Evolutionary conservation across 2,888 invertebrate genomes (phyloP).

Genomic region (Cryptus armator): DNA sequence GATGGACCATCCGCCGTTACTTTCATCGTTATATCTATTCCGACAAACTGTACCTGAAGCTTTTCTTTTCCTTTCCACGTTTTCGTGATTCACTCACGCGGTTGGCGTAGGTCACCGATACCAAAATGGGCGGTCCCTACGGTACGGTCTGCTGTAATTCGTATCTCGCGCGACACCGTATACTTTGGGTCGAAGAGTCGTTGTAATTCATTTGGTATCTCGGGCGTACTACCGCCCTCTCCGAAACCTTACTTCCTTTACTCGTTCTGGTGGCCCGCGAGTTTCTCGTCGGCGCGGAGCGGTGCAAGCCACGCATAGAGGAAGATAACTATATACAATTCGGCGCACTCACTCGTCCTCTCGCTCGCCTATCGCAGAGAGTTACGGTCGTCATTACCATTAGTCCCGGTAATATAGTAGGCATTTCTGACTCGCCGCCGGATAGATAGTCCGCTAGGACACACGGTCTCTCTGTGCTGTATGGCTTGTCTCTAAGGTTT

Average conservation of each 20-base stretch:
- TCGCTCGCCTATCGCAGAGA: conserved; percentile 76
- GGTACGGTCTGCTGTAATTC: conserved; percentile 32
- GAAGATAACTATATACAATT: neutral
- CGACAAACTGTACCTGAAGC: neutral
- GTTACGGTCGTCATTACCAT: conserved; percentile 82
- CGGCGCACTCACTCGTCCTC: conserved; percentile 34
- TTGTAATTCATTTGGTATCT: conserved; percentile 76
- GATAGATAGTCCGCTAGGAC: conserved; percentile 62
- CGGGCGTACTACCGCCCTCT: conserved; percentile 54
- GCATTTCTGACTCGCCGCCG: conserved; percentile 68
- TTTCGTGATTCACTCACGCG: conserved; percentile 41
- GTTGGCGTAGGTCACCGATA: conserved; percentile 41
- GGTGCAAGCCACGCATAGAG: conserved; percentile 29
- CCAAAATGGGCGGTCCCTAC: conserved; percentile 2
- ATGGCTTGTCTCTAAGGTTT: conserved; percentile 25
- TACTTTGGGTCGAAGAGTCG: conserved; percentile 48
- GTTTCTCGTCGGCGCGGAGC: conserved; percentile 19
- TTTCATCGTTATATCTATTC: neutral
- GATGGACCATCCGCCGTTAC: neutral
- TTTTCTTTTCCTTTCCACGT: conserved; percentile 18
- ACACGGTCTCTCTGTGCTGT: conserved; percentile 32
- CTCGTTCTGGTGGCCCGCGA: conserved; percentile 24
- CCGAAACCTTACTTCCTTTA: conserved; percentile 55
- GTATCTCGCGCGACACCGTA: conserved; percentile 1
- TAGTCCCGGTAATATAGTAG: conserved; percentile 77